Evolutionary conservation across 2,888 invertebrate genomes (phyloP).

Genomic region (Noctua fimbriata): DNA sequence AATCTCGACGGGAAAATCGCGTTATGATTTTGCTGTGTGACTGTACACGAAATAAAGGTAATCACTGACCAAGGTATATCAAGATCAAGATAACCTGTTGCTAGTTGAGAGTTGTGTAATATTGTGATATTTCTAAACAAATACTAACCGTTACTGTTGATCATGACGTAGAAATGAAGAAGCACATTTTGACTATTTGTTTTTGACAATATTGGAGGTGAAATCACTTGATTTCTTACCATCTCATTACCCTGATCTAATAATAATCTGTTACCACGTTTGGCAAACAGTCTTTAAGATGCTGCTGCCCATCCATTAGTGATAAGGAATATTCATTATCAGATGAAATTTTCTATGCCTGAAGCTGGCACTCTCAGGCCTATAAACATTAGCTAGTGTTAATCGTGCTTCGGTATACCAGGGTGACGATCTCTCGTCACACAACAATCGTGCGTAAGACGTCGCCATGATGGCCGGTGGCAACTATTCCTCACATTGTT

Average conservation of each 20-base stretch:
- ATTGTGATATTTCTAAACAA: conserved; percentile 22
- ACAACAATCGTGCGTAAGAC: neutral
- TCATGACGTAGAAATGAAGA: conserved; percentile 28
- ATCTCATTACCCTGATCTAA: neutral
- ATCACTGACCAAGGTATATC: neutral
- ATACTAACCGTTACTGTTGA: neutral
- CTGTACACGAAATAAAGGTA: conserved; percentile 25
- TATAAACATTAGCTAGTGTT: neutral
- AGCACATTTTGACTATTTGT: conserved; percentile 4
- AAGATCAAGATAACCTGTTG: conserved; percentile 16
- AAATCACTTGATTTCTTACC: neutral
- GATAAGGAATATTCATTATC: neutral
- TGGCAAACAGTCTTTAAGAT: conserved; percentile 3
- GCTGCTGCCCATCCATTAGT: conserved; percentile 3
- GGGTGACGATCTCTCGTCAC: neutral
- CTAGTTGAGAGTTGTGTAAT: conserved; percentile 27
- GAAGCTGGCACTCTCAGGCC: neutral
- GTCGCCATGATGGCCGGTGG: conserved; percentile 4
- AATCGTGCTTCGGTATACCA: neutral
- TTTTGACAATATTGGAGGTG: neutral
- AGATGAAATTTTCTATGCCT: neutral
- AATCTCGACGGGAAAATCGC: neutral
- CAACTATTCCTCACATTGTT: conserved; percentile 5
- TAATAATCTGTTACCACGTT: conserved; percentile 1
- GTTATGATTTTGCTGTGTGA: neutral